These are phyloP conservation scores for Isoperla grammatica DNA, from an alignment of 2,888 invertebrate species.

Conservation along the genomic window DNA sequence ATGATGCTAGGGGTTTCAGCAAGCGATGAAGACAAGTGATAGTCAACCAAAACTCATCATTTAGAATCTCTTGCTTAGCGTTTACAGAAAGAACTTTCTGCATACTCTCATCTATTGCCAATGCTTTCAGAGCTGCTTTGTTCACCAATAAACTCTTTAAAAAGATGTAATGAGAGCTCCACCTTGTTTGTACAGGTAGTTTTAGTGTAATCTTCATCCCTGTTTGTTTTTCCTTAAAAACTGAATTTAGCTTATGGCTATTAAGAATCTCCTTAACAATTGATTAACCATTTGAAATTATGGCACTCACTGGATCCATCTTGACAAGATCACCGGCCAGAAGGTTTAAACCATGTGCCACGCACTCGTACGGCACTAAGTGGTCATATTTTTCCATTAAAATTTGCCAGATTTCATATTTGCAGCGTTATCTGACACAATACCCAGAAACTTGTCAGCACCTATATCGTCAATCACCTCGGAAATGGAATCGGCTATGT, in stretches of 20 bases:
- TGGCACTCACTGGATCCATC: not conserved
- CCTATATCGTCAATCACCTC: conserved; percentile 3
- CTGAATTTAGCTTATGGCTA: not conserved
- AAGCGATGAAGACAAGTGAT: conserved; percentile 27
- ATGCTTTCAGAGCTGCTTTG: conserved; percentile 32
- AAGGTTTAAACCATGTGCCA: conserved; percentile 12
- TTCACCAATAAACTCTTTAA: conserved; percentile 32
- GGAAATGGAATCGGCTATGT: not conserved
- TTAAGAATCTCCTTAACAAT: not conserved
- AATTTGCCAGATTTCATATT: conserved; percentile 14
- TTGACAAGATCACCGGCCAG: not conserved
- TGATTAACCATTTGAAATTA: not conserved
- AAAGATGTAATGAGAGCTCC: conserved; percentile 12
- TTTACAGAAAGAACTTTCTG: not conserved
- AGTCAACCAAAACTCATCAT: conserved; percentile 31
- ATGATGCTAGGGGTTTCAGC: conserved; percentile 30
- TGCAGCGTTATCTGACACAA: conserved; percentile 17
- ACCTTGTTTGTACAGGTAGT: conserved; percentile 14
- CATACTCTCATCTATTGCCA: conserved; percentile 30
- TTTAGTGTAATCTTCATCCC: conserved; percentile 8
- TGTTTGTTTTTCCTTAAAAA: conserved; percentile 11
- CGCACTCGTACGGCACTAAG: conserved; percentile 6
- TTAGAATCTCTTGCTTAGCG: conserved; percentile 20
- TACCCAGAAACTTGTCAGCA: conserved; percentile 10
- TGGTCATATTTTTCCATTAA: not conserved